Evolutionary conservation across 2,113 vertebrate species (phyloP), one percentile per base, ranked within the genome.

Genomic region (Butorides virescens): DNA sequence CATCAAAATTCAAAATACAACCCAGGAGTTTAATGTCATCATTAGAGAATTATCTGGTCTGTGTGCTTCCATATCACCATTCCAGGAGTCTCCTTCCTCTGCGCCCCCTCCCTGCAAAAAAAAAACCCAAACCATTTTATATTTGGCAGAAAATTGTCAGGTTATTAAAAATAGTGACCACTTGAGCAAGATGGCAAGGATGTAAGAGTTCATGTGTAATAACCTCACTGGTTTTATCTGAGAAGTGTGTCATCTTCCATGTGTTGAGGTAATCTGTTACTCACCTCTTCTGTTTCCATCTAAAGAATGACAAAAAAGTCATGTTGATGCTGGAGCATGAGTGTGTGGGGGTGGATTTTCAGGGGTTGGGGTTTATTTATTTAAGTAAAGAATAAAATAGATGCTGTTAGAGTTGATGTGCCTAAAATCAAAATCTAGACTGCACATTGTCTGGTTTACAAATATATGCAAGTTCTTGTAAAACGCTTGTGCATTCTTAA

Each of bases 1-100:
- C 20, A 56, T 56, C 29, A 88, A 30, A 83, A 91, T 62, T 87
- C 17, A 93, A 87, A 89, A 39, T 83, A 22, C 16, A 89, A 56
- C 34, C 22, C 25, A 49, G 32, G 16, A 73, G 3, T 91, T 89
- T 37, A 62, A 53, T 42, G 58, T n/a, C 29, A 15, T 55, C 19
- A 20, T 59, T 82, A 16, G 13, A 86, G 59, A 71, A 46, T 70
- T 91, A 34, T 37, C 15, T 62, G 25, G 4, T 76, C n/a, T 84
- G 2, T 44, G 11, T 86, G 27, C 23, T 87, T 90, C 29, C 26
- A 0, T 63, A 37, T 88, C 30, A 63, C 13, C 68, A 30, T 83
- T 68, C n/a, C 32, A 90, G 29, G 42, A 36, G 15, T 67, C 12
- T 79, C 26, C 52, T 82, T 85, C 20, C 10, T 74, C 56, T 78